Evolutionary conservation across 2,888 invertebrate species (phyloP).

Genomic region (Lysandra bellargus): DNA sequence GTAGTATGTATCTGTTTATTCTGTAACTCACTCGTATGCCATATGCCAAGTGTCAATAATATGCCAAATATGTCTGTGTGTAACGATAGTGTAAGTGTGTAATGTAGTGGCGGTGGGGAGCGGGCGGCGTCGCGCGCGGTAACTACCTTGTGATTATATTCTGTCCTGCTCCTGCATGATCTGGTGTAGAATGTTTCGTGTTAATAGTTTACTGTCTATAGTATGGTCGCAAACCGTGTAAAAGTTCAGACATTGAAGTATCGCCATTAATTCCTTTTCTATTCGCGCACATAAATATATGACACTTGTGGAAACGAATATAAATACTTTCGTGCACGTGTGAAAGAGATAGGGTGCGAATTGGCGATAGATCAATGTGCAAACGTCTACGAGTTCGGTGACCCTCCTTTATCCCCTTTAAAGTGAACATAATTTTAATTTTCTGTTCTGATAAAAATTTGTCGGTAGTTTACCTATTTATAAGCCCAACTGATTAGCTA

Average conservation of each 20-base stretch:
- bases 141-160: slow-evolving; percentile 32
- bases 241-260: not conserved
- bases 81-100: not conserved
- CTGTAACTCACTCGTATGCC: not conserved
- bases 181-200: not conserved
- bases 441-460: no score
- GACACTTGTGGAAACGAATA: not conserved
- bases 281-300: not conserved
- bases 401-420: not conserved
- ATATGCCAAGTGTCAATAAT: slow-evolving; percentile 1
- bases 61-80: not conserved
- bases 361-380: not conserved
- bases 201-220: not conserved
- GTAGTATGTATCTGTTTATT: not conserved
- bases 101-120: slow-evolving; percentile 26
- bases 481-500: no score
- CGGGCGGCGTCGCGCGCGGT: slow-evolving; percentile 33
- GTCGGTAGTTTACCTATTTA: no score
- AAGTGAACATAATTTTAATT: not conserved
- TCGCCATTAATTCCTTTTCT: not conserved
- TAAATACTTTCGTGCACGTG: not conserved
- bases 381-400: not conserved
- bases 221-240: not conserved
- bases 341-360: not conserved
- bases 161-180: not conserved